Evolutionary conservation across 2,113 vertebrate genomes (phyloP), one percentile per base, ranked within the genome.

Genomic region (Sapayoa aenigma): DNA sequence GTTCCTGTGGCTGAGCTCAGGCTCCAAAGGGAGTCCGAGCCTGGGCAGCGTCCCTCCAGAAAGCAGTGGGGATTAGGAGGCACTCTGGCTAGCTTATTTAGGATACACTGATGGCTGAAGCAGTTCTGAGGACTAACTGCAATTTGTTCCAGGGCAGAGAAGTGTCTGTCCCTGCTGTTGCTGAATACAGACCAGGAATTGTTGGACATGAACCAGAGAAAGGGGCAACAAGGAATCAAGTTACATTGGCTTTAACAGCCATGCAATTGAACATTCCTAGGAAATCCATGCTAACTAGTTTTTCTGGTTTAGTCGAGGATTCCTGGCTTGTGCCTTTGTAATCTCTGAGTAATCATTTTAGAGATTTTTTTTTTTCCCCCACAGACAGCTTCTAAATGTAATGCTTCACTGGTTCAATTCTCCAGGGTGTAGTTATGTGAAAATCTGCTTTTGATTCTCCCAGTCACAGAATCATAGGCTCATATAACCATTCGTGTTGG

Each of bases 181-280:
- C 28, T 25, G 35, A 65, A 14, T 31, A 14, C 0, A 1, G 53
- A 35, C 42, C 39, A 63, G 28, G 37, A 58, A 52, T 21, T 0
- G 0, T 28, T 20, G 21, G 52, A 35, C 23, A 19, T 0, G 1
- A 46, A 8, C 65, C 37, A 25, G 18, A 21, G 42, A 58, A 77
- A 24, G 15, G 8, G 14, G 37, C 2, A 9, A 46, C 15, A n/a
- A 58, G 27, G 25, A 52, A 42, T 46, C 12, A n/a, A 8, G 21
- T 22, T 49, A 3, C 47, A 12, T n/a, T 41, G 35, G 25, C 65
- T 82, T 71, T 69, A 63, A 23, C 44, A 84, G 69, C 49, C 25
- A 6, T 59, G 25, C 39, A 77, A 42, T 55, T 56, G 11, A 23
- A 52, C 8, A 1, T 20, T 55, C 23, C 13, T 14, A 56, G 50